Percentiles rank a stretch among this genome's conserved stretches.
phyloP scores from a whole-genome alignment of 1,140 invertebrate species.

The Drosophila busckii region DNA sequence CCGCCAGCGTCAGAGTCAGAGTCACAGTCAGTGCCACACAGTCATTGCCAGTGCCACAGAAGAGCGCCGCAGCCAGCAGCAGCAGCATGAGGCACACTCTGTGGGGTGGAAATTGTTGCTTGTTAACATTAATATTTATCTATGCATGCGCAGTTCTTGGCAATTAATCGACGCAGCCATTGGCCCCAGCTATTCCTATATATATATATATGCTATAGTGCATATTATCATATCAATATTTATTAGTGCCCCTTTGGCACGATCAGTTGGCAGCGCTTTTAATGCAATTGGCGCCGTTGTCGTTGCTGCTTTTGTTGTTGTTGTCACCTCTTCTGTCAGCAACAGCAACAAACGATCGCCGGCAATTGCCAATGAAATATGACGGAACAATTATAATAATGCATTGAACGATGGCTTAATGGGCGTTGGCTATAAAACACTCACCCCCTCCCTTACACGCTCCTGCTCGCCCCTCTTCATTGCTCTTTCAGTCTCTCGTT shows the following conservation, averaged over 20 bases:
- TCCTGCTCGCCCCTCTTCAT: no score
- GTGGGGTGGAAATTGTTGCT: constrained; percentile 24
- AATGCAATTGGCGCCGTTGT: constrained; percentile 13
- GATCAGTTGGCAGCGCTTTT: neutral
- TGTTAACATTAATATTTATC: constrained; percentile 26
- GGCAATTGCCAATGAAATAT: constrained; percentile 26
- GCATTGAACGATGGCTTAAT: constrained; percentile 1
- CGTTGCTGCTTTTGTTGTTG: neutral
- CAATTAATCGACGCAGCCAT: constrained; percentile 50
- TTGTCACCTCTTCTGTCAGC: constrained; percentile 2
- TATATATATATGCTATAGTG: no score
- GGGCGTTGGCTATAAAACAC: no score
- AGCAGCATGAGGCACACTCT: no score
- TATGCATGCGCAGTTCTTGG: constrained; percentile 34
- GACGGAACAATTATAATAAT: constrained; percentile 15
- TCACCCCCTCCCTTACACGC: no score
- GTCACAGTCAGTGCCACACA: no score
- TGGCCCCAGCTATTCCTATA: constrained; percentile 4
- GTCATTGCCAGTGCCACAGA: no score
- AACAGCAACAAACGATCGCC: constrained; percentile 6
- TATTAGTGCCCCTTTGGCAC: constrained; percentile 1
- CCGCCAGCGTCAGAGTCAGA: no score
- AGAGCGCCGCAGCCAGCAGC: no score
- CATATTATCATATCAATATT: constrained; percentile 26
- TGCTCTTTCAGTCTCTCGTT: no score